Conservation (phyloP, 2,797 vertebrate genomes). For the Argya squamiceps region DNA sequence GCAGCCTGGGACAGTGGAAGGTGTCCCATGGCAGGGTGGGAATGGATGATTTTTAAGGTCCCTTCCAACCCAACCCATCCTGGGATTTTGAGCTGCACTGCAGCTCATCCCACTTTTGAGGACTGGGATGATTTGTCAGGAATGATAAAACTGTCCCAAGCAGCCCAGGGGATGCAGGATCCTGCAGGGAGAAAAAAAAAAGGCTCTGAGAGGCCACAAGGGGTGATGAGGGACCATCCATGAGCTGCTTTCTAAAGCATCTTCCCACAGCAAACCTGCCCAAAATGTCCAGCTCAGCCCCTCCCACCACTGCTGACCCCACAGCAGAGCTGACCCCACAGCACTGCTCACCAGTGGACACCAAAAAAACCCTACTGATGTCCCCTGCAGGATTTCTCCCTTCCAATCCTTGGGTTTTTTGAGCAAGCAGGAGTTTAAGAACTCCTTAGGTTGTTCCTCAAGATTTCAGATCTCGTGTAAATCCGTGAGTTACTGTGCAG, state of each 20-base stretch:
- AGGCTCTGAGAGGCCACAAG: background rate
- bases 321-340: no score
- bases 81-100: background rate
- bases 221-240: background rate
- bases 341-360: no score
- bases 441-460: no score
- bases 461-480: no score
- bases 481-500: no score
- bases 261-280: background rate
- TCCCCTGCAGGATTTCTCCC: no score
- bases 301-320: fast-evolving
- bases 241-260: fast-evolving
- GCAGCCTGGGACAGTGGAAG: background rate
- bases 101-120: no score
- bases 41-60: fast-evolving
- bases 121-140: background rate
- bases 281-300: background rate
- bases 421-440: no score
- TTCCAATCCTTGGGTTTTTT: no score
- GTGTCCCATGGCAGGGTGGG: background rate
- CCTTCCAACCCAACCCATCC: background rate
- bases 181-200: background rate
- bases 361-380: no score
- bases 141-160: background rate
- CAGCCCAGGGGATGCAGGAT: background rate